These are phyloP conservation scores for Nasonia longicornis DNA, from an alignment of 1,140 invertebrate species.

Conservation along the genomic window DNA sequence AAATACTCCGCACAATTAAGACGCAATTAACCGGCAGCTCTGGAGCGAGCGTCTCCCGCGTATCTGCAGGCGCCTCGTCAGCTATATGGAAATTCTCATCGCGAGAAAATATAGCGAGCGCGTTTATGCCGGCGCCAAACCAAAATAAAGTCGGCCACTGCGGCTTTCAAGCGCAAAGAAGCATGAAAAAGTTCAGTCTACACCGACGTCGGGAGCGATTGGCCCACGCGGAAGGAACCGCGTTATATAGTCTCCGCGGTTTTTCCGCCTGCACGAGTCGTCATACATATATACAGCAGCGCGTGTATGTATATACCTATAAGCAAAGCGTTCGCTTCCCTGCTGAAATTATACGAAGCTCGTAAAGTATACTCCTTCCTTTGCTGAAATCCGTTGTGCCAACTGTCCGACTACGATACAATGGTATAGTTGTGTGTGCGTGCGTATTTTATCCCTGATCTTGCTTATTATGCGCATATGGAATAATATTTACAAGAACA, in stretches of 20 bases:
- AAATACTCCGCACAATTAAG: too few species aligned
- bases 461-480: too few species aligned
- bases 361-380: slow-evolving; percentile 52
- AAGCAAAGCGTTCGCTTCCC: not conserved
- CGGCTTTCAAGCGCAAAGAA: slow-evolving; percentile 12
- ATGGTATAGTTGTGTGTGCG: not conserved
- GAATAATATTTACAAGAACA: too few species aligned
- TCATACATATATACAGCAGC: not conserved
- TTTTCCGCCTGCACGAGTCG: slow-evolving; percentile 1
- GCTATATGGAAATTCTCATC: too few species aligned
- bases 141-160: slow-evolving; percentile 9
- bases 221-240: slow-evolving; percentile 10
- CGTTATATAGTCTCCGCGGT: slow-evolving; percentile 1
- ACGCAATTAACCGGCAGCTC: too few species aligned
- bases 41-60: too few species aligned
- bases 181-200: slow-evolving; percentile 26
- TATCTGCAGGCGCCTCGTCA: too few species aligned
- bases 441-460: not conserved
- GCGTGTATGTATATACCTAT: not conserved
- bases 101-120: too few species aligned
- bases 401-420: not conserved
- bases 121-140: not conserved
- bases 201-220: slow-evolving; percentile 26
- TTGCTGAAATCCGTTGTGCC: not conserved
- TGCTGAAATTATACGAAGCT: slow-evolving; percentile 52